Conservation (phyloP, 2,888 invertebrate genomes). For the Cabera pusaria region DNA sequence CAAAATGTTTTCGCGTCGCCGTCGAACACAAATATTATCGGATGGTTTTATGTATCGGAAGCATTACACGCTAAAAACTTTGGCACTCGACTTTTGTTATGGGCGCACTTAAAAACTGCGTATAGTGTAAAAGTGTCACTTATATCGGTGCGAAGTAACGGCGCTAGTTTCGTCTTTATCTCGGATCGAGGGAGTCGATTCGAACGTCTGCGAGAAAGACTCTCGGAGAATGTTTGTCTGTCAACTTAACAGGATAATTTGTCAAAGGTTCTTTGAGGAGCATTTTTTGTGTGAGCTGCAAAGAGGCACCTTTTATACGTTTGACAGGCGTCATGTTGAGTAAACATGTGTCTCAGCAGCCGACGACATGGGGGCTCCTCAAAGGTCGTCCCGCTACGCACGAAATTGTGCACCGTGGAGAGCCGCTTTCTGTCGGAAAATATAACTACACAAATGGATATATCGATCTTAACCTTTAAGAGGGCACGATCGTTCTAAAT, state of each 20-base stretch:
- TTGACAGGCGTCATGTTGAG: constrained; percentile 65
- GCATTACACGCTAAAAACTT: constrained; percentile 78
- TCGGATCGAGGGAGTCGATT: constrained; percentile 33
- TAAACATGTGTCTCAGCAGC: constrained; percentile 55
- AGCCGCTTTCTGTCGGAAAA: constrained; percentile 10
- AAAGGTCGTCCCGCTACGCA: constrained; percentile 34
- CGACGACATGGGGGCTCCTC: constrained; percentile 45
- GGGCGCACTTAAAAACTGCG: constrained; percentile 56
- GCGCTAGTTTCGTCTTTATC: constrained; percentile 37
- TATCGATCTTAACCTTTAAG: constrained; percentile 19
- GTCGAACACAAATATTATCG: constrained; percentile 76
- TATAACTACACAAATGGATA: constrained; percentile 14
- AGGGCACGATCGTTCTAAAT: constrained; percentile 12
- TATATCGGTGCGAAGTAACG: constrained; percentile 36
- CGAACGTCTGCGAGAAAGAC: constrained; percentile 21
- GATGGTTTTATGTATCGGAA: constrained; percentile 81
- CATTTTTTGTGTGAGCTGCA: constrained; percentile 51
- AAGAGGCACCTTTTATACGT: constrained; percentile 57
- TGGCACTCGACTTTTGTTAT: constrained; percentile 60
- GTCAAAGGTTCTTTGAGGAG: constrained; percentile 70
- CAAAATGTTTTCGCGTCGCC: constrained; percentile 75
- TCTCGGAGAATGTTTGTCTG: constrained; percentile 30
- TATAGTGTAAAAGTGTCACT: constrained; percentile 45
- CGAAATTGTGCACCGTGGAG: constrained; percentile 23
- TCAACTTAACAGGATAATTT: constrained; percentile 64